Conservation (phyloP, 92 coral and sea anemone species). For the Bergia sp. region DNA sequence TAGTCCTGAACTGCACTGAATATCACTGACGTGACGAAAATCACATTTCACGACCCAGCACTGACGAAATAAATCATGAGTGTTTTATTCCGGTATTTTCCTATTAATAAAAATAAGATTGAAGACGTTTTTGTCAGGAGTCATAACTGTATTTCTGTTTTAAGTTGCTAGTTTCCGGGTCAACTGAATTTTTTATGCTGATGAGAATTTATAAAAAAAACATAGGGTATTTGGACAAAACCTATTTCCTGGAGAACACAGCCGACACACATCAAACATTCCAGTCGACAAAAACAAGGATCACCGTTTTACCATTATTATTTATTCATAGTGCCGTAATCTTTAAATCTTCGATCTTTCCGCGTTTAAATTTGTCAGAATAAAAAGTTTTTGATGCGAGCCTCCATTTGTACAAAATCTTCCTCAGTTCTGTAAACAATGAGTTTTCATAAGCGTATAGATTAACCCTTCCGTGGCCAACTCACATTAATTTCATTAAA, state of each 20-base stretch:
- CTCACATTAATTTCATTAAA: too few relatives aligned
- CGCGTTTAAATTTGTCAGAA: not conserved
- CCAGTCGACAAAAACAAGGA: too few relatives aligned
- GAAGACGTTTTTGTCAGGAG: not conserved
- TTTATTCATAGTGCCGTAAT: not conserved
- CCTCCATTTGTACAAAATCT: not conserved
- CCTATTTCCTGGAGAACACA: not conserved
- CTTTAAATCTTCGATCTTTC: not conserved
- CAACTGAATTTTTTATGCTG: not conserved
- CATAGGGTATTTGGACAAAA: too few relatives aligned
- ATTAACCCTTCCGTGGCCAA: too few relatives aligned
- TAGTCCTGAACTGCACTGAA: not conserved
- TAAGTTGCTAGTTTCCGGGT: not conserved
- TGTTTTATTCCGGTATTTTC: not conserved
- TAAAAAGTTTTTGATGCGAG: not conserved
- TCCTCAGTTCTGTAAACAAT: not conserved
- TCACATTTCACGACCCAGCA: not conserved
- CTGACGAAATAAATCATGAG: too few relatives aligned
- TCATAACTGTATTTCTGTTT: not conserved
- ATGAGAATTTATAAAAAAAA: not conserved
- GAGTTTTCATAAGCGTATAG: not conserved
- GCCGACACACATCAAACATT: not conserved
- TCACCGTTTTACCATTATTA: too few relatives aligned
- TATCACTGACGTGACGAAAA: not conserved
- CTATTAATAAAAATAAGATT: not conserved